Percentiles rank a stretch among this genome's conserved stretches.
These are phyloP conservation scores for Oscheius sp. DNA, from an alignment of 1,140 invertebrate genomes.

Conservation along the genomic window DNA sequence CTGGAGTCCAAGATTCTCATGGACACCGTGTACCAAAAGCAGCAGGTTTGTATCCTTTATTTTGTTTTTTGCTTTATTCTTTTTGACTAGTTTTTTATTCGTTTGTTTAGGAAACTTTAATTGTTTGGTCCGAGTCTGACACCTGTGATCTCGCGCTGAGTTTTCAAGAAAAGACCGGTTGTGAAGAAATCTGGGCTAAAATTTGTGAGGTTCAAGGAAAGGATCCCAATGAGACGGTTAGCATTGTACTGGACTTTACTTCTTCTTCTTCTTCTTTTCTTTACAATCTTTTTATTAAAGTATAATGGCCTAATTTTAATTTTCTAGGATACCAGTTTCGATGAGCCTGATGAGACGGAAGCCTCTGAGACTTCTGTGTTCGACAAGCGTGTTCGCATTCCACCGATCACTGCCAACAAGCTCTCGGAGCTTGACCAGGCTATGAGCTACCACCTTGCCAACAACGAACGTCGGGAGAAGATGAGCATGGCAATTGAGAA, in stretches of 20 bases:
- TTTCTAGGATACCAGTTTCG: constrained; percentile 71
- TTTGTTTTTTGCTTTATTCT: not conserved
- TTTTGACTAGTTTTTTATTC: not conserved
- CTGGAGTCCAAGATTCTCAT: constrained; percentile 52
- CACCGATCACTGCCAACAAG: constrained; percentile 84
- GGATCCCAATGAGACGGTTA: constrained; percentile 45
- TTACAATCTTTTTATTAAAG: too few species aligned
- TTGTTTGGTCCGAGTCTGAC: constrained; percentile 99
- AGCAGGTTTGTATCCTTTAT: constrained; percentile 42
- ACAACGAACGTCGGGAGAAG: constrained; percentile 86
- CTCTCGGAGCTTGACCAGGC: constrained; percentile 83
- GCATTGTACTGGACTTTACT: constrained; percentile 2
- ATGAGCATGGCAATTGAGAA: constrained; percentile 87
- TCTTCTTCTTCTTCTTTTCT: too few species aligned
- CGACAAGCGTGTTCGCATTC: constrained; percentile 66
- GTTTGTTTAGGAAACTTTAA: constrained; percentile 78
- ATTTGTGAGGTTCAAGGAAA: constrained; percentile 81
- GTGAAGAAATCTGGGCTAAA: constrained; percentile 99
- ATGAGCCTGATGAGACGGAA: constrained; percentile 62
- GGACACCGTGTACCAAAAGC: constrained; percentile 59
- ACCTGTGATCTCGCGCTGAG: constrained; percentile 97
- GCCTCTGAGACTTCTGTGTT: constrained; percentile 74
- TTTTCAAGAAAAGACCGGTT: constrained; percentile 99
- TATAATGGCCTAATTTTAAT: constrained; percentile 1
- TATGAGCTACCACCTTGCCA: constrained; percentile 63